Conservation (phyloP, 2,113 vertebrate genomes). For the Mugil cephalus region DNA sequence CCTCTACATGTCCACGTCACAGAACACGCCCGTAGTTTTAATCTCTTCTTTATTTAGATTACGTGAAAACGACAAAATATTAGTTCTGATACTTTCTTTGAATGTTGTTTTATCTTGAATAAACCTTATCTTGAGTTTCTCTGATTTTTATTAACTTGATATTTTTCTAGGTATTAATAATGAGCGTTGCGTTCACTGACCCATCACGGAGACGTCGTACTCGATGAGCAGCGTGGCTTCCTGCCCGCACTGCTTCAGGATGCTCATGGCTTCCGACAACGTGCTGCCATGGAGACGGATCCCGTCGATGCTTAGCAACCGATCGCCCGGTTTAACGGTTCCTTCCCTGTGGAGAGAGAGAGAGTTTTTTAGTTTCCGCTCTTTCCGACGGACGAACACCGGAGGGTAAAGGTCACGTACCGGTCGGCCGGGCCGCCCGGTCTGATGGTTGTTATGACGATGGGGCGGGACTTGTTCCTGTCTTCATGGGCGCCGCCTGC, state of each 20-base stretch:
- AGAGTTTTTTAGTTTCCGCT: background rate
- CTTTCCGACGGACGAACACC: slow-evolving; percentile 3
- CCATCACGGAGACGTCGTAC: slow-evolving; percentile 96
- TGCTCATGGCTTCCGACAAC: slow-evolving; percentile 95
- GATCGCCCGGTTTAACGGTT: slow-evolving; percentile 95
- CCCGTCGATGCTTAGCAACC: slow-evolving; percentile 95
- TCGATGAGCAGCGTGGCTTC: slow-evolving; percentile 95
- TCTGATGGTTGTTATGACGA: slow-evolving; percentile 96
- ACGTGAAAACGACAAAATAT: no score
- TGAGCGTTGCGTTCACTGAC: no score
- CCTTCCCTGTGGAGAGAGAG: slow-evolving; percentile 89
- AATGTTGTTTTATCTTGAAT: no score
- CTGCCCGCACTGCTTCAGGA: slow-evolving; percentile 97
- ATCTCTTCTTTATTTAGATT: no score
- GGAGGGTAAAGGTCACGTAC: slow-evolving; percentile 75
- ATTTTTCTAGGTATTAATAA: no score
- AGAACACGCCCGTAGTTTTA: no score
- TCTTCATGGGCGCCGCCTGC: slow-evolving; percentile 95
- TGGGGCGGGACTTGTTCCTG: slow-evolving; percentile 97
- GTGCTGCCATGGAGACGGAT: slow-evolving; percentile 95
- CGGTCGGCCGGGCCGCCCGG: slow-evolving; percentile 97
- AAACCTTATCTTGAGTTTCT: no score
- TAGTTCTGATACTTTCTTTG: no score
- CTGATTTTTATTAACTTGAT: no score
- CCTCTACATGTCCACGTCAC: no score